Evolutionary conservation across 2,113 vertebrate species (phyloP).

Genomic region (Ciconia stormi): DNA sequence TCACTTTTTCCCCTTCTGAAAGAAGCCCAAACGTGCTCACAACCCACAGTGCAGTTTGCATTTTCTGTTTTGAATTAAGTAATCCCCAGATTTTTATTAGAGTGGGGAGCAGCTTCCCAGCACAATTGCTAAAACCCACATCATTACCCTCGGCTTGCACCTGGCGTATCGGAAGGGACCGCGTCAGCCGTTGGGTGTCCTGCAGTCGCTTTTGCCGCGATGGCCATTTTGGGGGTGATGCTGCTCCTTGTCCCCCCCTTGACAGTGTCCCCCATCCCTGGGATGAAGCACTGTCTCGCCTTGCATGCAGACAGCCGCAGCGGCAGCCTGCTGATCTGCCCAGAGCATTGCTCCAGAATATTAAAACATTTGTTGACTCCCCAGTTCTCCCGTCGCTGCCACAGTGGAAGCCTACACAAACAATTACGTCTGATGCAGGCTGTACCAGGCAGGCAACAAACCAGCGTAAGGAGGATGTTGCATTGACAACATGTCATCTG

Average conservation of each 20-base stretch:
- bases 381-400: not conserved
- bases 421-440: fast-evolving
- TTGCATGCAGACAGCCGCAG: not conserved
- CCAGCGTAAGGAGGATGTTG: fast-evolving
- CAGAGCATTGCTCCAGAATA: fast-evolving
- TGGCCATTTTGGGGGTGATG: not conserved
- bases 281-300: not conserved
- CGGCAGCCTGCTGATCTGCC: not conserved
- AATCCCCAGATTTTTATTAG: constrained; percentile 35
- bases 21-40: constrained; percentile 23
- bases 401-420: not conserved
- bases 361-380: too few relatives aligned
- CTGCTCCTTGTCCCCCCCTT: not conserved
- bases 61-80: constrained; percentile 40
- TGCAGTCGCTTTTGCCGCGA: not conserved
- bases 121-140: not conserved
- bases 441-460: too few relatives aligned
- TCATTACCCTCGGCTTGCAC: not conserved
- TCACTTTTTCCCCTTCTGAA: constrained; percentile 74
- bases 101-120: constrained; percentile 9
- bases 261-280: fast-evolving
- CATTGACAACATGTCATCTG: fast-evolving
- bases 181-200: not conserved
- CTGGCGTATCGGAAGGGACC: fast-evolving
- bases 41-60: constrained; percentile 26